Conservation (phyloP, 2,113 vertebrate genomes). For the Actenoides hombroni region DNA sequence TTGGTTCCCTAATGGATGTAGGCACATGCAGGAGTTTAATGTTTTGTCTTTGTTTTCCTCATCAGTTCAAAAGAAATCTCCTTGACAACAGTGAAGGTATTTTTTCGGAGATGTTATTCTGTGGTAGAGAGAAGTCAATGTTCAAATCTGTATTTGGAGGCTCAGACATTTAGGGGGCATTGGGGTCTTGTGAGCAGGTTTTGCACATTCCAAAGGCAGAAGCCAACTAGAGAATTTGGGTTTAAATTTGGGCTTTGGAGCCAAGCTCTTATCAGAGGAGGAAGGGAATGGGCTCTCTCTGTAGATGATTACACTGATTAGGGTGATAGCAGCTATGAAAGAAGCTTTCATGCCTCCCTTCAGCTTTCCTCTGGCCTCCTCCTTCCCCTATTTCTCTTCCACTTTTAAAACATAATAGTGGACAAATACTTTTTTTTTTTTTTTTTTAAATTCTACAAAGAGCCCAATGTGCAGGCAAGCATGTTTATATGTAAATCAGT, state of each 20-base stretch:
- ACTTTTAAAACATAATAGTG: background rate
- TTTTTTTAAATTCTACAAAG: background rate
- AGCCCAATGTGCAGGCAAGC: background rate
- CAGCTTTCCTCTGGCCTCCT: background rate
- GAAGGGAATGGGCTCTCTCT: background rate
- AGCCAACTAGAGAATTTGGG: background rate
- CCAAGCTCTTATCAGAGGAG: background rate
- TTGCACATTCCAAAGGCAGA: background rate
- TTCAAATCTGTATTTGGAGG: slow-evolving; percentile 11
- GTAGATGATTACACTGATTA: background rate
- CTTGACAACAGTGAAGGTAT: background rate
- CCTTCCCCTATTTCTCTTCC: background rate
- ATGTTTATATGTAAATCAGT: background rate
- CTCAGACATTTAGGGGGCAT: background rate
- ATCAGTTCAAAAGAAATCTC: background rate
- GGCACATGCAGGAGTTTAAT: background rate
- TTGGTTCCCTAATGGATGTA: background rate
- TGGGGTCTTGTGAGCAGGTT: background rate
- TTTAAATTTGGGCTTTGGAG: background rate
- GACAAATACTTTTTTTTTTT: background rate
- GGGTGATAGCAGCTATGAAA: background rate
- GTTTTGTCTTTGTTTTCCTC: background rate
- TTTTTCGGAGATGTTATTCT: background rate
- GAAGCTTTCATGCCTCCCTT: background rate
- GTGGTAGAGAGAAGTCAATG: background rate